A percentile compares a stretch with the other conserved stretches of the same genome.
Evolutionary conservation across 2,888 invertebrate genomes (phyloP).

Genomic region (Blera fallax): DNA sequence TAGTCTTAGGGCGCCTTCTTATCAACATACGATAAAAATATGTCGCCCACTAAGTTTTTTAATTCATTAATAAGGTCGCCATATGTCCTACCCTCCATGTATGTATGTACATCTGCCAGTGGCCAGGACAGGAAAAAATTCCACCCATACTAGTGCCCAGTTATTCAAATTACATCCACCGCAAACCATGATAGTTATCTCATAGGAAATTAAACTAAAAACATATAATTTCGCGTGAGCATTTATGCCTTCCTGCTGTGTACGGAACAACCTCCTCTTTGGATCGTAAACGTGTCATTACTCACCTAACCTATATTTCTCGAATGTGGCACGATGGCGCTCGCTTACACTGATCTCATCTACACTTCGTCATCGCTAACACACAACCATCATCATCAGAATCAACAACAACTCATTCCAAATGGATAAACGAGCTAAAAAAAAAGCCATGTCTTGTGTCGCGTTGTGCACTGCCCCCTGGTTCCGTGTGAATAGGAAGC

Average conservation of each 20-base stretch:
- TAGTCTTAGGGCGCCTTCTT: too few species aligned
- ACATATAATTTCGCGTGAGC: constrained; percentile 50
- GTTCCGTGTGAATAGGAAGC: constrained; percentile 43
- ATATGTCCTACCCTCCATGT: too few species aligned
- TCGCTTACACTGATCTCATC: constrained; percentile 40
- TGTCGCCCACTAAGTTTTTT: too few species aligned
- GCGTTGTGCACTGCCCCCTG: constrained; percentile 8
- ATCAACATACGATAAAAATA: too few species aligned
- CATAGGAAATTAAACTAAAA: constrained; percentile 44
- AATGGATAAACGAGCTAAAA: constrained; percentile 29
- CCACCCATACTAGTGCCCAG: background rate
- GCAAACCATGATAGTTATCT: constrained; percentile 21
- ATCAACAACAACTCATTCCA: constrained; percentile 9
- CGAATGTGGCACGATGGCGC: constrained; percentile 42
- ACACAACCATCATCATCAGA: constrained; percentile 13
- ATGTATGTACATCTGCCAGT: background rate
- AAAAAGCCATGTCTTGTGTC: constrained; percentile 6
- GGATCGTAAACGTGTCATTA: constrained; percentile 49
- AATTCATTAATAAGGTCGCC: too few species aligned
- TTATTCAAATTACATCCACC: constrained; percentile 35
- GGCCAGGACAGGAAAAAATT: background rate
- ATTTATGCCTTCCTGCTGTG: constrained; percentile 33
- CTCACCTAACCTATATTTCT: constrained; percentile 56
- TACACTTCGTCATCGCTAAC: constrained; percentile 39
- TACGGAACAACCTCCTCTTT: constrained; percentile 36